phyloP scores from a whole-genome alignment of 2,888 invertebrate genomes.

The Hirtodrosophila duncani region DNA sequence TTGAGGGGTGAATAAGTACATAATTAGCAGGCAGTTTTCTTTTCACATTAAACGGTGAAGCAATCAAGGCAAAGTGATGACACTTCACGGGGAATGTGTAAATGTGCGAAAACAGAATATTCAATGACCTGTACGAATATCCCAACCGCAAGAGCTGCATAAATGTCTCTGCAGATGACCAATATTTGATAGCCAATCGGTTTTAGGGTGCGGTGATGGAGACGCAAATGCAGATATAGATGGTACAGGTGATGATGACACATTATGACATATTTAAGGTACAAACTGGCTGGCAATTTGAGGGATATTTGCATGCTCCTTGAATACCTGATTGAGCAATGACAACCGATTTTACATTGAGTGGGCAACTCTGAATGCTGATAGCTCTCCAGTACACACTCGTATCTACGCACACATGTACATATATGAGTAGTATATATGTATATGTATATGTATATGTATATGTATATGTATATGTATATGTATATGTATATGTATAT shows the following conservation, averaged over 20 bases:
- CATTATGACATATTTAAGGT: conserved; percentile 61
- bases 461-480: too few relatives aligned
- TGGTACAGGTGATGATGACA: conserved; percentile 42
- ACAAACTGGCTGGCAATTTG: conserved; percentile 35
- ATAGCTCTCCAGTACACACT: background rate
- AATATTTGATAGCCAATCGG: conserved; percentile 34
- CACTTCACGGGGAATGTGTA: conserved; percentile 3
- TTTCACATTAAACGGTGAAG: conserved; percentile 54
- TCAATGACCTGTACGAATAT: background rate
- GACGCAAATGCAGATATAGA: conserved; percentile 4
- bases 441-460: background rate
- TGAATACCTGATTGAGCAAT: conserved; percentile 58
- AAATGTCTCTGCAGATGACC: conserved; percentile 27
- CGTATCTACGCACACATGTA: conserved; percentile 9
- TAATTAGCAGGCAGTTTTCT: conserved; percentile 47
- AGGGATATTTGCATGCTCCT: conserved; percentile 54
- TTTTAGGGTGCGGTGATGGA: conserved; percentile 12
- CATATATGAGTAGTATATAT: conserved; percentile 1
- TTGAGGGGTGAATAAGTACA: conserved; percentile 22
- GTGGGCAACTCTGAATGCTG: conserved; percentile 15
- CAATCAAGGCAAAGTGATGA: conserved; percentile 11
- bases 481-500: too few relatives aligned
- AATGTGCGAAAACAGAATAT: background rate
- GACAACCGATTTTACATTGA: conserved; percentile 33
- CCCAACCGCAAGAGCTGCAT: background rate